A percentile compares a stretch with the other conserved stretches of the same genome.
These are phyloP conservation scores for Lipophrys pholis DNA, from an alignment of 2,113 vertebrate species.

Conservation along the genomic window DNA sequence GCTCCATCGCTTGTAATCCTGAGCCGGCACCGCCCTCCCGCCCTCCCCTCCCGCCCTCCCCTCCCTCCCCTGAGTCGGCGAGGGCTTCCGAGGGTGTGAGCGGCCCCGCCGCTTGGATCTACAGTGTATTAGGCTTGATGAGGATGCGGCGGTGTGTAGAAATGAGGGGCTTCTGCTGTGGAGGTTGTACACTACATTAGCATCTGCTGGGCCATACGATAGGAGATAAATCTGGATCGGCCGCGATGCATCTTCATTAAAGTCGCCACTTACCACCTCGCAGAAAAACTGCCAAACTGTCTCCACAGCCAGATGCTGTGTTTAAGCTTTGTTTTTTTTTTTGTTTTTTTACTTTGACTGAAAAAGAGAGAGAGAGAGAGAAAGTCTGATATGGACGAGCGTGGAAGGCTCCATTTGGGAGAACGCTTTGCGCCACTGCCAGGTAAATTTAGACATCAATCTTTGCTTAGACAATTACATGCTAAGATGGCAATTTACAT, in stretches of 20 bases:
- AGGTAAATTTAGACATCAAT: conserved; percentile 69
- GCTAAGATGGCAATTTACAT: conserved; percentile 57
- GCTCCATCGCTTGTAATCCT: conserved; percentile 20
- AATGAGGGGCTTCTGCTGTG: conserved; percentile 57
- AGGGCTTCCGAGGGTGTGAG: conserved; percentile 18
- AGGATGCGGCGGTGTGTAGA: conserved; percentile 63
- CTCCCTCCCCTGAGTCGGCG: no score
- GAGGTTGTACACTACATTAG: conserved; percentile 73
- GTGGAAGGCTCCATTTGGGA: conserved; percentile 28
- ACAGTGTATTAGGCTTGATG: conserved; percentile 58
- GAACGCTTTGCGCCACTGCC: conserved; percentile 8
- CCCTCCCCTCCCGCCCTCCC: no score
- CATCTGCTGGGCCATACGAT: conserved; percentile 83
- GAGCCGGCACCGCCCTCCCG: no score
- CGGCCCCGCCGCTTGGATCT: conserved; percentile 50
- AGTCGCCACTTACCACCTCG: conserved; percentile 72
- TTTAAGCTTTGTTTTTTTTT: conserved; percentile 62
- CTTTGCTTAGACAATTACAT: conserved; percentile 68
- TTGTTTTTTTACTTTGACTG: conserved; percentile 2
- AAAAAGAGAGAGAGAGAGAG: conserved; percentile 4
- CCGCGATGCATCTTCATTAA: conserved; percentile 83
- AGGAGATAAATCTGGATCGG: conserved; percentile 75
- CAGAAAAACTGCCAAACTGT: conserved; percentile 73
- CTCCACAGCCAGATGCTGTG: conserved; percentile 74
- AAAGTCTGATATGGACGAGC: conserved; percentile 14